phyloP scores from a whole-genome alignment of 2,113 vertebrate genomes.

The Acrocephalus kingi region DNA sequence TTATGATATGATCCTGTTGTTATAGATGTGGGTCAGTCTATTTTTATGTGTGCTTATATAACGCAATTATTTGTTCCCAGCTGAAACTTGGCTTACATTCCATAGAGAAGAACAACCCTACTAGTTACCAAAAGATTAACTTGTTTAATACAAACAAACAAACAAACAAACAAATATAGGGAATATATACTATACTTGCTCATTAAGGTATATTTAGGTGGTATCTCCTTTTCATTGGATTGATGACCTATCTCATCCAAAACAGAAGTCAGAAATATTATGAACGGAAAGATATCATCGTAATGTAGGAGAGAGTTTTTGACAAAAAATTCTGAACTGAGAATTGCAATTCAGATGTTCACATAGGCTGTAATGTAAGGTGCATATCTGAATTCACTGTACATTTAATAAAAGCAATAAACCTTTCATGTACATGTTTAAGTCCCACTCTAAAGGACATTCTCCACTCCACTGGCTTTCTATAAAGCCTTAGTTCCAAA shows the following conservation, averaged over 20 bases:
- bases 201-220: background rate
- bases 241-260: background rate
- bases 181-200: background rate
- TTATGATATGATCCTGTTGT: background rate
- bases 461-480: background rate
- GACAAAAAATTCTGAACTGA: background rate
- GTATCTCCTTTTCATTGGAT: background rate
- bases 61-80: slow-evolving; percentile 43
- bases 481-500: background rate
- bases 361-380: background rate
- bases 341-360: background rate
- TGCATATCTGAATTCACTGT: background rate
- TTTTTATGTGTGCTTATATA: slow-evolving; percentile 48
- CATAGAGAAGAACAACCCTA: background rate
- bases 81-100: slow-evolving; percentile 39
- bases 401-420: background rate
- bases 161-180: background rate
- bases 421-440: background rate
- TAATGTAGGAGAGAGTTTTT: background rate
- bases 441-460: background rate
- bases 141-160: background rate
- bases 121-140: background rate
- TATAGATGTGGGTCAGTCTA: slow-evolving; percentile 50
- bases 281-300: background rate
- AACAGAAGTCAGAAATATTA: background rate